A percentile compares a stretch with the other conserved stretches of the same genome.
Conservation (phyloP, 2,113 vertebrate species). For the Campylomormyrus numenius region DNA sequence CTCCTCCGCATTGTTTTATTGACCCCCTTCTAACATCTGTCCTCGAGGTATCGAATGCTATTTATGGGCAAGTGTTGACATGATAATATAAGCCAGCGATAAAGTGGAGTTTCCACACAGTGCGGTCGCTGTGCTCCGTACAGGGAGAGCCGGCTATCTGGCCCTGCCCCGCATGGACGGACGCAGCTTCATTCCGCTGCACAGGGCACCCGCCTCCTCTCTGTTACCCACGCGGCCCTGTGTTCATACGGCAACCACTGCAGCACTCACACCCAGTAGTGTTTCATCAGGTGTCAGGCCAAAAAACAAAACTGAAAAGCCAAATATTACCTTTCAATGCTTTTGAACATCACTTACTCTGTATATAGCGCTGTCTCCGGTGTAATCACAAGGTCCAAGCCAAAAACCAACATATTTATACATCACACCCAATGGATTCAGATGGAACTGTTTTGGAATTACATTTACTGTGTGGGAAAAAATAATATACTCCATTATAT, state of each 20-base stretch:
- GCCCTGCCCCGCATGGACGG: not conserved
- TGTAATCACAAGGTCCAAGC: not conserved
- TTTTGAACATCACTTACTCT: slow-evolving; percentile 35
- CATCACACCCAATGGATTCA: not conserved
- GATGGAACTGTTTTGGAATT: slow-evolving; percentile 32
- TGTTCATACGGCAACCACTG: not conserved
- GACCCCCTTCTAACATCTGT: slow-evolving; percentile 51
- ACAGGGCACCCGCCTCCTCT: not conserved
- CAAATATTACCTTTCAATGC: not conserved
- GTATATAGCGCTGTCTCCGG: not conserved
- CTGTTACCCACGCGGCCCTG: not conserved
- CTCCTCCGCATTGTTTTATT: slow-evolving; percentile 53
- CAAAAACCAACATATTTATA: not conserved
- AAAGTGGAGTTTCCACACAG: slow-evolving; percentile 35
- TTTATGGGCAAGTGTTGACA: slow-evolving; percentile 64
- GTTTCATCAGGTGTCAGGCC: not conserved
- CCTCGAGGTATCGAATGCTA: slow-evolving; percentile 61
- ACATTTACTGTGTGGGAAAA: not conserved
- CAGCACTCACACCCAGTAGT: not conserved
- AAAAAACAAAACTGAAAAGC: not conserved
- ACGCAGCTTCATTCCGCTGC: not conserved
- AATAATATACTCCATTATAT: slow-evolving; percentile 22
- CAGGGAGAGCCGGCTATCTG: not conserved
- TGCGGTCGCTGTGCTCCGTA: slow-evolving; percentile 26
- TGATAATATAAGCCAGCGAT: slow-evolving; percentile 60